phyloP scores from a whole-genome alignment of 2,888 invertebrate genomes.

The Margaritifera margaritifera region DNA sequence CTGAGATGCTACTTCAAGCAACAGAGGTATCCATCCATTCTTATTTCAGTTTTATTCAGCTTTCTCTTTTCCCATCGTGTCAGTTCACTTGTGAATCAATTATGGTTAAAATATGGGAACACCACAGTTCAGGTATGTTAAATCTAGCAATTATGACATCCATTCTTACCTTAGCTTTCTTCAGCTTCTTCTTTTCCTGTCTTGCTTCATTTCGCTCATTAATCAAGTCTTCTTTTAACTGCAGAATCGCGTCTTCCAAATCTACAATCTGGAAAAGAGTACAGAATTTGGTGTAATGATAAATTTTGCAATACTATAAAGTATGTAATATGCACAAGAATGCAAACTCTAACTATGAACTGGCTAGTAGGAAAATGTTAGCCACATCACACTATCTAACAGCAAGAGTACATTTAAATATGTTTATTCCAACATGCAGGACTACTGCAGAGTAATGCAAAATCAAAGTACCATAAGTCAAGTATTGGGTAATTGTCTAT shows the following conservation, averaged over 20 bases:
- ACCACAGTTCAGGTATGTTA: background rate
- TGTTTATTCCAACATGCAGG: background rate
- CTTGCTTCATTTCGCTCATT: slow-evolving; percentile 70
- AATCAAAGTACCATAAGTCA: too few species aligned
- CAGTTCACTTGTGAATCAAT: too few species aligned
- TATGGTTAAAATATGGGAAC: too few species aligned
- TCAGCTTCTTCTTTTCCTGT: slow-evolving; percentile 68
- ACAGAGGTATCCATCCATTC: too few species aligned
- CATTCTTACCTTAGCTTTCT: slow-evolving; percentile 66
- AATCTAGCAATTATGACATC: too few species aligned
- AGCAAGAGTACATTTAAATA: background rate
- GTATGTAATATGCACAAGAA: background rate
- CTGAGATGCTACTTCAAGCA: too few species aligned
- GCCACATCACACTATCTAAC: background rate
- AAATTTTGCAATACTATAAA: background rate
- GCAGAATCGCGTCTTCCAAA: slow-evolving; percentile 70
- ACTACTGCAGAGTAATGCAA: too few species aligned
- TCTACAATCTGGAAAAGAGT: slow-evolving; percentile 65
- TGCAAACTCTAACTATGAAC: background rate
- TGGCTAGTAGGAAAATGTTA: background rate
- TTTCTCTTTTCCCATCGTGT: too few species aligned
- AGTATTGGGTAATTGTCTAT: too few species aligned
- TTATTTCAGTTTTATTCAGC: too few species aligned
- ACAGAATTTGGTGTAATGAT: background rate
- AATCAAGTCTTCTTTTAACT: slow-evolving; percentile 72